phyloP scores from a whole-genome alignment of 1,140 invertebrate species.

The Drosophila arizonae region DNA sequence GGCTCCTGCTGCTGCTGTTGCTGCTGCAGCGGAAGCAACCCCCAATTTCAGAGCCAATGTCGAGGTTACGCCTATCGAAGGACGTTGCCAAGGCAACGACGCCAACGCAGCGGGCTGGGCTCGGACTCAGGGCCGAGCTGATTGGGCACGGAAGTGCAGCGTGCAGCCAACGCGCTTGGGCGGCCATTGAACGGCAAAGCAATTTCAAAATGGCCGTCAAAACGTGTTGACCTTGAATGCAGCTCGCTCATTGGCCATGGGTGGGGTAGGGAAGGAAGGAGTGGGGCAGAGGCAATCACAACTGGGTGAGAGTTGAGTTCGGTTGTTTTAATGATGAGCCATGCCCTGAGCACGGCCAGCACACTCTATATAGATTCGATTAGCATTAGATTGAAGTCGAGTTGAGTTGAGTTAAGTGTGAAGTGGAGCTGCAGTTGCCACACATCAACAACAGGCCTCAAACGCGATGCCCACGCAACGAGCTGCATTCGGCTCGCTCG shows the following conservation, averaged over 20 bases:
- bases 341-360: neutral
- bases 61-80: slow-evolving; percentile 76
- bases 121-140: slow-evolving; percentile 53
- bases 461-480: slow-evolving; percentile 26
- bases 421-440: slow-evolving; percentile 1
- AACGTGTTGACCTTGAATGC: slow-evolving; percentile 64
- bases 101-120: slow-evolving; percentile 28
- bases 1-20: slow-evolving; percentile 24
- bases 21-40: slow-evolving; percentile 52
- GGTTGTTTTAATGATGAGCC: neutral
- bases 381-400: neutral
- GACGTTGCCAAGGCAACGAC: slow-evolving; percentile 65
- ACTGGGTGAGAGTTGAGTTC: neutral
- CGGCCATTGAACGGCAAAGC: slow-evolving; percentile 67
- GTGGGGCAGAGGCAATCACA: neutral
- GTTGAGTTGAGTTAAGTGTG: neutral
- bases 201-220: slow-evolving; percentile 75
- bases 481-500: neutral
- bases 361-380: neutral
- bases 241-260: slow-evolving; percentile 48
- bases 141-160: slow-evolving; percentile 74
- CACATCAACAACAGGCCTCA: slow-evolving; percentile 19
- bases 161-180: slow-evolving; percentile 35
- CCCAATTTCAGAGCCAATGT: slow-evolving; percentile 66
- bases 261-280: neutral